A percentile compares a stretch with the other conserved stretches of the same genome.
Evolutionary conservation across 2,113 vertebrate genomes (phyloP).

Genomic region (Todiramphus saurophagus): DNA sequence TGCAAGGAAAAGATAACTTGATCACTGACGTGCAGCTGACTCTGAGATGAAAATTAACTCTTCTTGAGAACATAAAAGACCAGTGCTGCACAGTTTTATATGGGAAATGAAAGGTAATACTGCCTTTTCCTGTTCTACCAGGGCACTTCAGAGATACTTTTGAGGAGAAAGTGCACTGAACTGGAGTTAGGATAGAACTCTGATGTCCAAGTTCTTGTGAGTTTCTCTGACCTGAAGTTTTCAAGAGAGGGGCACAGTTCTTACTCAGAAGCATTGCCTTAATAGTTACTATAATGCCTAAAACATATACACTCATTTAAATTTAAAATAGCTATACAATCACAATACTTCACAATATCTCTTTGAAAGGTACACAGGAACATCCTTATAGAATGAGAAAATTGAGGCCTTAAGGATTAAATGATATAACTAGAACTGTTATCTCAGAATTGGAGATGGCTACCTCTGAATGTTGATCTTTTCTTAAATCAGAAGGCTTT

Average conservation of each 20-base stretch:
- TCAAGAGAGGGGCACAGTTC: background rate
- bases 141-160: background rate
- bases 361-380: background rate
- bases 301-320: background rate
- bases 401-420: background rate
- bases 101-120: background rate
- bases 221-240: background rate
- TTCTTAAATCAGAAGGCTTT: background rate
- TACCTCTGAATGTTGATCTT: background rate
- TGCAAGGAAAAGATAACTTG: background rate
- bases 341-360: background rate
- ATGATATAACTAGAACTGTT: background rate
- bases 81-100: background rate
- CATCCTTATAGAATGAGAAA: background rate
- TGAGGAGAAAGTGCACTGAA: background rate
- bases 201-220: background rate
- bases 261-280: background rate
- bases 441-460: background rate
- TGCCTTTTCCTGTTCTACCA: background rate
- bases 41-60: background rate
- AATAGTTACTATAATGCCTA: background rate
- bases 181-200: background rate
- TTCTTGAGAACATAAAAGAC: background rate
- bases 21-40: background rate
- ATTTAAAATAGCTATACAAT: background rate